Conservation (phyloP, 2,113 vertebrate species). For the Meleagris gallopavo region DNA sequence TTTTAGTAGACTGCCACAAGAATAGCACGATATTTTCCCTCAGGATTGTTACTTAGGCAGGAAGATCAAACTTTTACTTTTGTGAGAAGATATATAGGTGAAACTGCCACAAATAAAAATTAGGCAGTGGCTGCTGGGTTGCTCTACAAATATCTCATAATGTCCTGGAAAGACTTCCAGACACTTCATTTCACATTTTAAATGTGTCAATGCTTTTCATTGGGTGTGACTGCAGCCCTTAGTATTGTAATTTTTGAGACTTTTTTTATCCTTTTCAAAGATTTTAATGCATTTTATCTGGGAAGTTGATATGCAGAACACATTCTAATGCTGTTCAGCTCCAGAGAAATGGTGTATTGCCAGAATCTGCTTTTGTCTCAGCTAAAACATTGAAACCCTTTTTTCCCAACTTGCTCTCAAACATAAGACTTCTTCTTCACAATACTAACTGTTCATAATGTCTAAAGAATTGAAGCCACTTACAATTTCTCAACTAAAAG, state of each 20-base stretch:
- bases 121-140: not conserved
- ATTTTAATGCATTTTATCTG: not conserved
- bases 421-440: not conserved
- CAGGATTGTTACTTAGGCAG: not conserved
- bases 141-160: not conserved
- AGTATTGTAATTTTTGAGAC: not conserved
- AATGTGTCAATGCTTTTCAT: not conserved
- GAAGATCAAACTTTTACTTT: not conserved
- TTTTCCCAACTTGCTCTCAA: not conserved
- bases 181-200: not conserved
- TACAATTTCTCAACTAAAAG: not conserved
- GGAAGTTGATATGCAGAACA: not conserved
- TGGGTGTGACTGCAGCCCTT: not conserved
- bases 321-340: not conserved
- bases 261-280: not conserved
- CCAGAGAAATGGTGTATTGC: not conserved
- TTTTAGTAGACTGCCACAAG: not conserved
- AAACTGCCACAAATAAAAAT: not conserved
- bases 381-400: slow-evolving; percentile 10
- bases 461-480: not conserved
- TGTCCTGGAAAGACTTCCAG: not conserved
- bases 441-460: not conserved
- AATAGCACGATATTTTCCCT: not conserved
- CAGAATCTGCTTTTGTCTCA: not conserved
- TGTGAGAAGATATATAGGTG: not conserved